Evolutionary conservation across 2,797 vertebrate species (phyloP), one percentile per base, ranked within the genome.

Genomic region (Smutsia temminckii): DNA sequence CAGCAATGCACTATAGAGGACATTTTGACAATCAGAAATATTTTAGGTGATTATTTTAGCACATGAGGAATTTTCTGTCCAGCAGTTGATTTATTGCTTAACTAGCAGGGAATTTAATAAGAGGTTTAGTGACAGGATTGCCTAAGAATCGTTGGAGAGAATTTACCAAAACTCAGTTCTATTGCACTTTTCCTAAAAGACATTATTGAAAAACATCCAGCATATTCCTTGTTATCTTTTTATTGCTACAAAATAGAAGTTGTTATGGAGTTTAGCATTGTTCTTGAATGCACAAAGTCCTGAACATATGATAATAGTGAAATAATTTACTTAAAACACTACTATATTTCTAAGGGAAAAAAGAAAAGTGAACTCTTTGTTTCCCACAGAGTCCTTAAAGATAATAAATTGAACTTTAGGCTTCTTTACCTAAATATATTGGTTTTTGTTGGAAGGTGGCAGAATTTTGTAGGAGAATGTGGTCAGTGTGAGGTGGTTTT

Each of bases 21-120:
- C 2, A 64, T 81, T 95, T 89, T 92, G 21, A 94, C 90, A 91
- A 94, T 64, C 40, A 89, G 83, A 71, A 85, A 86, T 34, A 57
- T n/a, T 77, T 59, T 69, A 42, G 2, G 7, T 83, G 16, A 64
- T 78, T 78, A 63, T 91, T 81, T 89, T 96, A 83, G 75, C 51
- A 72, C 23, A 72, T 10, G 23, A 79, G 25, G 51, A 64, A 61
- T 66, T 94, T 93, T 93, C 66, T 72, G 12, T 78, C 49, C 53
- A 79, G 64, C 9, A 72, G 9, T 84, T 93, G 66, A n/a, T 17
- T 81, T 85, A 69, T 49, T 80, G 29, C 46, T 90, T 95, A 92
- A 68, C 57, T 72, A 93, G 6, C 13, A 77, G 16, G 17, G 5
- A 72, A 77, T 91, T 95, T 81, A 86, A 75, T 78, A 74, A 80